phyloP scores from a whole-genome alignment of 2,113 vertebrate species.

The Pelecanus crispus region DNA sequence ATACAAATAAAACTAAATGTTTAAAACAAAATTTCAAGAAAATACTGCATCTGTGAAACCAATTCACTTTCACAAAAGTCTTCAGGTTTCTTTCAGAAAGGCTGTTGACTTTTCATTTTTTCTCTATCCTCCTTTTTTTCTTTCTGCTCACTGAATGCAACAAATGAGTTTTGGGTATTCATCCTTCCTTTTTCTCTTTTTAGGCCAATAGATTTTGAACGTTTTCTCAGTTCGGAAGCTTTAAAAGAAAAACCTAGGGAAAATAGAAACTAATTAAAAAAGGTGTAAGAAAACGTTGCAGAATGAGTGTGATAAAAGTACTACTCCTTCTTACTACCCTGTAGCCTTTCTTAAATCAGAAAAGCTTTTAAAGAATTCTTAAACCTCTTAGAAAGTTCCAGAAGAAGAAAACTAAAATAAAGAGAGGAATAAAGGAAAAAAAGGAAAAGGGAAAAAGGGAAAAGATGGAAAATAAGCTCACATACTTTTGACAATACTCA shows the following conservation, averaged over 20 bases:
- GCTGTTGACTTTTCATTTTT: background rate
- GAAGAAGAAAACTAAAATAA: background rate
- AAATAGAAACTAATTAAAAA: background rate
- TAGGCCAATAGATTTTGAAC: background rate
- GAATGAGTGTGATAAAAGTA: background rate
- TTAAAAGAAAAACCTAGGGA: background rate
- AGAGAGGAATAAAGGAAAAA: background rate
- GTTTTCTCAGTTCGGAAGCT: background rate
- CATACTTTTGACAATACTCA: background rate
- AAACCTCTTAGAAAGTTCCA: background rate
- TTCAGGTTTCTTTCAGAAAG: background rate
- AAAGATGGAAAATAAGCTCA: background rate
- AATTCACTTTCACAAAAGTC: background rate
- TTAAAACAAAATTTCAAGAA: background rate
- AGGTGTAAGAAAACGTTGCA: background rate
- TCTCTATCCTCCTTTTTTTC: accelerated
- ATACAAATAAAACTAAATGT: background rate
- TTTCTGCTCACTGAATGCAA: background rate
- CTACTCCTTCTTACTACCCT: background rate
- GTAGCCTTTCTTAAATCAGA: background rate
- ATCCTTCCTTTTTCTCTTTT: background rate
- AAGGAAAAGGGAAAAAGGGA: background rate
- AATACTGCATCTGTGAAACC: background rate
- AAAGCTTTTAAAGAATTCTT: background rate
- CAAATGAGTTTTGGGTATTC: background rate